A percentile compares a stretch with the other conserved stretches of the same genome.
phyloP scores from a whole-genome alignment of 2,888 invertebrate genomes.

The Parelbella ahira region DNA sequence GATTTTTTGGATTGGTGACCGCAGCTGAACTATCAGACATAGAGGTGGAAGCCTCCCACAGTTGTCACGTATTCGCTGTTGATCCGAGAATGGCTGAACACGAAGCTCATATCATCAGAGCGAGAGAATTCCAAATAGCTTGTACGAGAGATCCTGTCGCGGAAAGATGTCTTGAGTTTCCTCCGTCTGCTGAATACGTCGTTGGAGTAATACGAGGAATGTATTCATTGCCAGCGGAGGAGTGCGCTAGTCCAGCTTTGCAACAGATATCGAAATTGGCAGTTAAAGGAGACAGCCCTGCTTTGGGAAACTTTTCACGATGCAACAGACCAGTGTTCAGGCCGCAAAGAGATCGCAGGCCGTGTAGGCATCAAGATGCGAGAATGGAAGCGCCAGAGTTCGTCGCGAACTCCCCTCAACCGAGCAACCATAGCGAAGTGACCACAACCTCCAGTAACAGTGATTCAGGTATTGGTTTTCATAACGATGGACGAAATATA shows the following conservation, averaged over 20 bases:
- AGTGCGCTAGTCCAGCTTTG: conserved; percentile 59
- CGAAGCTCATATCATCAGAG: conserved; percentile 87
- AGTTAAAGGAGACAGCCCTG: conserved; percentile 68
- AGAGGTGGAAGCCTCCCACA: conserved; percentile 83
- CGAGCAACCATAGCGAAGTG: conserved; percentile 89
- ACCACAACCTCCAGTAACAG: conserved; percentile 94
- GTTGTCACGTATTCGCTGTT: conserved; percentile 97
- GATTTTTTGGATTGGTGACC: conserved; percentile 96
- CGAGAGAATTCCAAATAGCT: conserved; percentile 90
- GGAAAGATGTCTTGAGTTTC: conserved; percentile 93
- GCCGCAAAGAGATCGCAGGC: conserved; percentile 55
- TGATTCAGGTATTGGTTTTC: conserved; percentile 96
- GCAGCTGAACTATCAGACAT: conserved; percentile 83
- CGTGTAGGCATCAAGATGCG: conserved; percentile 54
- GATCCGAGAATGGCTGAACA: conserved; percentile 93
- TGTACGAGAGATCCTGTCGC: conserved; percentile 90
- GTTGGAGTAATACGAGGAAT: conserved; percentile 86
- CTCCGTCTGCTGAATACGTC: conserved; percentile 89
- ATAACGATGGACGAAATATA: conserved; percentile 92
- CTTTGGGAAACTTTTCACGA: conserved; percentile 60
- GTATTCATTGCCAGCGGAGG: conserved; percentile 82
- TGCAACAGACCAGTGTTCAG: conserved; percentile 58
- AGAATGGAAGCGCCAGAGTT: conserved; percentile 71
- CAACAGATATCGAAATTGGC: conserved; percentile 69
- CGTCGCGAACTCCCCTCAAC: conserved; percentile 90